Evolutionary conservation across 2,797 vertebrate genomes (phyloP).

Genomic region (Scolopax bukidnonensis): DNA sequence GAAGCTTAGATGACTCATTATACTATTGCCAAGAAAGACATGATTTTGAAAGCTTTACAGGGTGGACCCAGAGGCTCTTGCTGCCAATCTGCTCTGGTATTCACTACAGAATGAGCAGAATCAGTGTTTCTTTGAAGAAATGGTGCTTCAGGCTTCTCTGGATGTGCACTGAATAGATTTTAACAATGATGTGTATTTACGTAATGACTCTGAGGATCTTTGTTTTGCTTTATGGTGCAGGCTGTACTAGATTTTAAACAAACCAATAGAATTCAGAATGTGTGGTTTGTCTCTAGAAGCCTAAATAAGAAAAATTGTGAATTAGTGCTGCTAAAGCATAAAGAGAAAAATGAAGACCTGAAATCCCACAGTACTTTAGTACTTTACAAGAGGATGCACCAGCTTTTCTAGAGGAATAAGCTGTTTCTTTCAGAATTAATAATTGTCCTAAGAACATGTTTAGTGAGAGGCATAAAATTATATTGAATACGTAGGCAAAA

Average conservation of each 20-base stretch:
- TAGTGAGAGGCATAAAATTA: neutral
- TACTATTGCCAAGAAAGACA: constrained; percentile 28
- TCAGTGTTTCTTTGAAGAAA: constrained; percentile 27
- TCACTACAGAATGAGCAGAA: constrained; percentile 42
- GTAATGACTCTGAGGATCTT: neutral
- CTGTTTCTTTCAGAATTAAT: constrained; percentile 4
- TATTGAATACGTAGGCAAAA: neutral
- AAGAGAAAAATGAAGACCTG: neutral
- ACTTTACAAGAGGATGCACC: neutral
- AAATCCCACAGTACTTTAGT: neutral
- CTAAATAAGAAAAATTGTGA: neutral
- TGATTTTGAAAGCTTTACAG: constrained; percentile 36
- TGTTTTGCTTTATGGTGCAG: neutral
- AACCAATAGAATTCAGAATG: neutral
- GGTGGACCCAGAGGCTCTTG: neutral
- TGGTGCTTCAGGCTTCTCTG: neutral
- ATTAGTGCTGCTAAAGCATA: neutral
- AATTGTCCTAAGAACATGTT: neutral
- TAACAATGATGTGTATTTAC: neutral
- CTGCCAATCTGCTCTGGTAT: constrained; percentile 28
- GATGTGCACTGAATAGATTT: constrained; percentile 10
- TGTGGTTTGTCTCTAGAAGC: neutral
- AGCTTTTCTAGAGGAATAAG: neutral
- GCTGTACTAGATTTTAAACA: neutral
- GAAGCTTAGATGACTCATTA: constrained; percentile 34